Conservation (phyloP, 2,888 invertebrate genomes). For the Oscheius sp. region DNA sequence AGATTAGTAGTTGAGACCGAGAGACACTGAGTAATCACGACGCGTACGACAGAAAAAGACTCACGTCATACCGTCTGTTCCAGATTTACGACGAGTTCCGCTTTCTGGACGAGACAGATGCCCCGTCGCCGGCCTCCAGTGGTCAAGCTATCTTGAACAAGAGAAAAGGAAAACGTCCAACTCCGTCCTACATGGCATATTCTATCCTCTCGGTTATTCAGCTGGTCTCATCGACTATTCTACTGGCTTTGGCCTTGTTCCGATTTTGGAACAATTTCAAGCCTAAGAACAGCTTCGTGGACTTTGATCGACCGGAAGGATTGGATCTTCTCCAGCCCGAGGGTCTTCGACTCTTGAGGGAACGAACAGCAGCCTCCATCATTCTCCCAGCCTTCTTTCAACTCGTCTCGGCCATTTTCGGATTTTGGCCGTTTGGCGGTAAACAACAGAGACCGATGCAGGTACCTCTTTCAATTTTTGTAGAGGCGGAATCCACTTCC, state of each 20-base stretch:
- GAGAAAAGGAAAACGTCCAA: background rate
- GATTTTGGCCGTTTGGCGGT: constrained; percentile 45
- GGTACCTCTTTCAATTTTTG: background rate
- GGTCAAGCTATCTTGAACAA: constrained; percentile 7
- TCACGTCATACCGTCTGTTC: background rate
- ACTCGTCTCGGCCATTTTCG: constrained; percentile 44
- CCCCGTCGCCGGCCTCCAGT: constrained; percentile 42
- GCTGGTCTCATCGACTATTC: constrained; percentile 1
- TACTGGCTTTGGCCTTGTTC: constrained; percentile 5
- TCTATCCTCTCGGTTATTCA: constrained; percentile 27
- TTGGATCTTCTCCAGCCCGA: constrained; percentile 27
- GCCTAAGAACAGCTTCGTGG: constrained; percentile 6
- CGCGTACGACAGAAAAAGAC: background rate
- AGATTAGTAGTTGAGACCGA: too few relatives aligned
- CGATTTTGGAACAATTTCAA: constrained; percentile 23
- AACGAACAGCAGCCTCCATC: constrained; percentile 34
- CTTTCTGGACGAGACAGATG: constrained; percentile 53
- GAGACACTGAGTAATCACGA: background rate
- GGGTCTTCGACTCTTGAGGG: constrained; percentile 17
- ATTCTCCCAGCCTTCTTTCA: constrained; percentile 49
- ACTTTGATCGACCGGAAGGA: constrained; percentile 30
- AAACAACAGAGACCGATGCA: constrained; percentile 20
- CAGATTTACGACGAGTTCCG: constrained; percentile 59
- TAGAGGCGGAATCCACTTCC: background rate
- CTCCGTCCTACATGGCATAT: constrained; percentile 27